A percentile compares a stretch with the other conserved stretches of the same genome.
phyloP scores from a whole-genome alignment of 2,797 vertebrate species.

The Leuciscus waleckii region DNA sequence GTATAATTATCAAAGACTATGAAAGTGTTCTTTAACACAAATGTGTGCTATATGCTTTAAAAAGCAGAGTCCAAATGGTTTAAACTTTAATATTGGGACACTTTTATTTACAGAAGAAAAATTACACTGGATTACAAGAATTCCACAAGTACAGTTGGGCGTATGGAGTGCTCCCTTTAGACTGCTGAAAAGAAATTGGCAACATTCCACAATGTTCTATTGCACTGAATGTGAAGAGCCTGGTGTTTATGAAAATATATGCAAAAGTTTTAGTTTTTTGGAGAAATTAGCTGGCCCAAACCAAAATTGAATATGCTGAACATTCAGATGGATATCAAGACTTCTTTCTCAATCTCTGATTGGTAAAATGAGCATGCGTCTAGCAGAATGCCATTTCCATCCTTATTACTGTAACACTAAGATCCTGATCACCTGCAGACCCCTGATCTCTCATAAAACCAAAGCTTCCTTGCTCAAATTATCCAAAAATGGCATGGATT shows the following conservation, averaged over 20 bases:
- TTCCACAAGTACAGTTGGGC: constrained; percentile 61
- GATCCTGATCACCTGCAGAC: background rate
- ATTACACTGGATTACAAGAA: constrained; percentile 66
- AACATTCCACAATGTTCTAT: constrained; percentile 55
- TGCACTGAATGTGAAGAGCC: constrained; percentile 38
- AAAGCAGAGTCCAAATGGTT: constrained; percentile 11
- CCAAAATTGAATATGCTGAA: constrained; percentile 41
- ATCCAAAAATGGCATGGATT: background rate
- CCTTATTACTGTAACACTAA: constrained; percentile 9
- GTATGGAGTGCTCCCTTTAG: constrained; percentile 48
- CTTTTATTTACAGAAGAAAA: constrained; percentile 68
- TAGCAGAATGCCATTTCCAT: constrained; percentile 8
- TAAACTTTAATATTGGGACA: constrained; percentile 60
- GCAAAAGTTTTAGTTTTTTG: background rate
- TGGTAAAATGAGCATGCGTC: constrained; percentile 22
- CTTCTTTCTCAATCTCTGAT: constrained; percentile 30
- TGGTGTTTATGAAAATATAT: constrained; percentile 38
- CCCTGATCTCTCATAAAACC: background rate
- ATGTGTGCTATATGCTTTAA: background rate
- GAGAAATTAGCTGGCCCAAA: constrained; percentile 42
- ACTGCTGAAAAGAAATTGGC: constrained; percentile 44
- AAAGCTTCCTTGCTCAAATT: background rate
- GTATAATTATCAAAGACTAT: background rate
- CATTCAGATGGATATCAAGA: constrained; percentile 29
- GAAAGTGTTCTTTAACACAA: background rate